Base-by-base conservation (phyloP, 2,113 vertebrate genomes). In the Vulpes ferrilata region DNA sequence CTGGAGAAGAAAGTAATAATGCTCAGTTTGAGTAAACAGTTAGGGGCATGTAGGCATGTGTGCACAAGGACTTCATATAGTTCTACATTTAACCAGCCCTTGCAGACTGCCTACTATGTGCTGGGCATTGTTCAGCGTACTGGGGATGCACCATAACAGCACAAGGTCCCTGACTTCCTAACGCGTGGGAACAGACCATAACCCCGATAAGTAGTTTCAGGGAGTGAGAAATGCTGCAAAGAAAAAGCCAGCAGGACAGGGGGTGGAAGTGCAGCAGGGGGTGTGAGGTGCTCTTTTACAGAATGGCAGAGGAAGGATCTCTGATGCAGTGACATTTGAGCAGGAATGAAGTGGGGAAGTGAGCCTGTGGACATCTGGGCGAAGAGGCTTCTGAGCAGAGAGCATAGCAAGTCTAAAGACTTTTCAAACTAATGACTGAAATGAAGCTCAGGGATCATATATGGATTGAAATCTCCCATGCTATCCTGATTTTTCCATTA, bases 401-500 rank as follows among this genome's bases (percentile, higher is more conserved):
- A 32, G 76, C 48, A 48, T 2, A 38, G 32, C 20, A 93, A 60
- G 35, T 25, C 11, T 3, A 35, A 71, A 84, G 43, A 32, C 35
- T 89, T 87, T 85, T 85, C 85, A 88, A 78, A 81, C 43, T 53
- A 59, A 62, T 69, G 88, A 83, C 65, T 80, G 11, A 92, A 20
- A 87, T 69, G 71, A 95, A 85, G 67, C 25, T 64, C 25, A 32
- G 57, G 20, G 67, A 85, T 55, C 53, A 7, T 22, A 69, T 74
- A 51, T 96, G 60, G 30, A 13, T 87, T 80, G 83, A 69, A 90
- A 92, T 90, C 55, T 59, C 76, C 80, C 38, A 10, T 81, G 53
- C 76, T 76, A 3, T 87, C 95, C 74, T 6, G 8, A 81, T 78
- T 90, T 95, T 80, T 13, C 95, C 51, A 48, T 93, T 94, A 90